Percentiles rank a stretch among this genome's conserved stretches.
These are phyloP conservation scores for Australoheros scitulus DNA, from an alignment of 2,113 vertebrate species.

Conservation along the genomic window DNA sequence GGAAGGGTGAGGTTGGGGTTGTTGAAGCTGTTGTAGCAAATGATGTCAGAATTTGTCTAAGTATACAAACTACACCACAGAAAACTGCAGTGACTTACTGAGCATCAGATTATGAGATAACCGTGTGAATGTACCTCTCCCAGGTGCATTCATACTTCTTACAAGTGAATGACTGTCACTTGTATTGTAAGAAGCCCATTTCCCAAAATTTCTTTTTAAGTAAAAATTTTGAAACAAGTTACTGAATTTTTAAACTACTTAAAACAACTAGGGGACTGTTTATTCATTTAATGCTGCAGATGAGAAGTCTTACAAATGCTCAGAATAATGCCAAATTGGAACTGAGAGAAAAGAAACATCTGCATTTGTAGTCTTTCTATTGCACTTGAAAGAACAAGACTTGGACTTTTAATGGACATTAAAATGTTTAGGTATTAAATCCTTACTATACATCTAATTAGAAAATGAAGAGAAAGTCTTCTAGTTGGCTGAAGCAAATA, in stretches of 20 bases:
- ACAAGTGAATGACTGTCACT: no score
- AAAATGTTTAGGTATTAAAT: neutral
- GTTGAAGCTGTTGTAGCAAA: neutral
- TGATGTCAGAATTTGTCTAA: neutral
- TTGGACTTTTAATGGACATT: neutral
- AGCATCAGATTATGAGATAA: neutral
- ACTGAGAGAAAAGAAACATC: no score
- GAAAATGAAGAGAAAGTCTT: neutral
- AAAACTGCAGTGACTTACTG: neutral
- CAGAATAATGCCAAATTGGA: no score
- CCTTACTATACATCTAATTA: neutral
- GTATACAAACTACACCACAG: neutral
- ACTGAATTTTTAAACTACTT: neutral
- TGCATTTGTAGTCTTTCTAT: no score
- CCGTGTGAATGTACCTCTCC: neutral
- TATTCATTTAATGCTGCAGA: no score
- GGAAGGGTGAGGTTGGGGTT: neutral
- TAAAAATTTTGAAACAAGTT: no score
- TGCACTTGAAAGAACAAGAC: no score
- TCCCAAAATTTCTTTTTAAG: neutral
- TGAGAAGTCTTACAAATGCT: no score
- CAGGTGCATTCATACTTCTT: no score
- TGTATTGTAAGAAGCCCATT: neutral
- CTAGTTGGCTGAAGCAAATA: neutral
- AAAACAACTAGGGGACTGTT: no score